Evolutionary conservation across 2,113 vertebrate genomes (phyloP).

Genomic region (Peromyscus leucopus): DNA sequence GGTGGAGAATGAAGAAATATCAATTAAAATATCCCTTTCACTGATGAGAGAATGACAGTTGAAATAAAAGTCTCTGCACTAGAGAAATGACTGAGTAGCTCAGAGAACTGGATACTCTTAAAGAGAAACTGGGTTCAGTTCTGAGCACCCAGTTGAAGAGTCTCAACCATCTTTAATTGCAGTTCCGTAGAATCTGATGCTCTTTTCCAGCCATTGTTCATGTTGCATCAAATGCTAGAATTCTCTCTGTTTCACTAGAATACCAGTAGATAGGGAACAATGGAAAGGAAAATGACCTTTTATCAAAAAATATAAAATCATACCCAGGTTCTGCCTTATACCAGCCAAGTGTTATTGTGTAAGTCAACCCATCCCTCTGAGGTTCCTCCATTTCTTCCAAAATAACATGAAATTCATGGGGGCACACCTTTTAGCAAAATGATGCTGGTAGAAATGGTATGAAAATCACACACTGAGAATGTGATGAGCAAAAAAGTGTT

Average conservation of each 20-base stretch:
- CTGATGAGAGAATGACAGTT: not conserved
- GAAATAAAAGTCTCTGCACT: not conserved
- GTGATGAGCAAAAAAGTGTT: not conserved
- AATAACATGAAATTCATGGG: not conserved
- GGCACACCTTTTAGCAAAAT: not conserved
- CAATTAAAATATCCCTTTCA: rapidly evolving
- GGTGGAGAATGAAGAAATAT: not conserved
- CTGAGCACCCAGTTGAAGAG: not conserved
- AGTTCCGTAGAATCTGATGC: not conserved
- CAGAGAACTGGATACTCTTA: not conserved
- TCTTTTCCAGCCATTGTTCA: not conserved
- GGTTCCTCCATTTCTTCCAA: not conserved
- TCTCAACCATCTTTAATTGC: not conserved
- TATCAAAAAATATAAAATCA: not conserved
- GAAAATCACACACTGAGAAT: not conserved
- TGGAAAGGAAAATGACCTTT: not conserved
- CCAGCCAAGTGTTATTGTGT: not conserved
- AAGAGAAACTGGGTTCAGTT: not conserved
- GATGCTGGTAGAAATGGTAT: not conserved
- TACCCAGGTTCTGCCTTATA: not conserved
- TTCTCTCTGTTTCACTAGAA: not conserved
- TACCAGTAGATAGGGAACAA: not conserved
- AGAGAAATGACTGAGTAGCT: not conserved
- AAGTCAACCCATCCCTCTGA: not conserved
- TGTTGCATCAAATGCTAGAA: not conserved